A percentile compares a stretch with the other conserved stretches of the same genome.
Conservation (phyloP, 2,113 vertebrate genomes). For the Oncorhynchus clarkii region DNA sequence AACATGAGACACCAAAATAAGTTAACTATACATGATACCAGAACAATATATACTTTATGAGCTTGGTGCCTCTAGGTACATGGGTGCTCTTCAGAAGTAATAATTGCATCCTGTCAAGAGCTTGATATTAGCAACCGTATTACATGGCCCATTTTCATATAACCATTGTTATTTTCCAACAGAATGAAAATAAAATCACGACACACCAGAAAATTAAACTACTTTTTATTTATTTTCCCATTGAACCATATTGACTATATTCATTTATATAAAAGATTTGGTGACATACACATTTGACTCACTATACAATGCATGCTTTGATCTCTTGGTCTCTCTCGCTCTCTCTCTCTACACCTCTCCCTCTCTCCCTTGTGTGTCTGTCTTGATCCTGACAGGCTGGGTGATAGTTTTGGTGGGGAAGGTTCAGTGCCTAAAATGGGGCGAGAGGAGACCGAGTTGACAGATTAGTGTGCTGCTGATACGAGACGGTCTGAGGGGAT, state of each 20-base stretch:
- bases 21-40: neutral
- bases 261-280: neutral
- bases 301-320: neutral
- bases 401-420: conserved; percentile 20
- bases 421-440: neutral
- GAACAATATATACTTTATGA: neutral
- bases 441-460: conserved; percentile 52
- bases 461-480: conserved; percentile 48
- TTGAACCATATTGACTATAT: neutral
- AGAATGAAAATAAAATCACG: neutral
- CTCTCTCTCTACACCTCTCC: neutral
- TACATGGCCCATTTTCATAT: too few relatives aligned
- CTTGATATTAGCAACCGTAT: too few relatives aligned
- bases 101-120: neutral
- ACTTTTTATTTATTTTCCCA: neutral
- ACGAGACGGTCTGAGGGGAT: conserved; percentile 38
- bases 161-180: neutral
- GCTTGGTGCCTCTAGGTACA: neutral
- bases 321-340: neutral
- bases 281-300: neutral
- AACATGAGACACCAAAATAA: neutral
- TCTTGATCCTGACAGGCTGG: conserved; percentile 19
- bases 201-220: neutral
- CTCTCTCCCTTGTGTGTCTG: neutral
- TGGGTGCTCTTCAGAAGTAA: neutral